These are phyloP conservation scores for Kobus ellipsiprymnus DNA, from an alignment of 2,113 vertebrate genomes.

Conservation along the genomic window DNA sequence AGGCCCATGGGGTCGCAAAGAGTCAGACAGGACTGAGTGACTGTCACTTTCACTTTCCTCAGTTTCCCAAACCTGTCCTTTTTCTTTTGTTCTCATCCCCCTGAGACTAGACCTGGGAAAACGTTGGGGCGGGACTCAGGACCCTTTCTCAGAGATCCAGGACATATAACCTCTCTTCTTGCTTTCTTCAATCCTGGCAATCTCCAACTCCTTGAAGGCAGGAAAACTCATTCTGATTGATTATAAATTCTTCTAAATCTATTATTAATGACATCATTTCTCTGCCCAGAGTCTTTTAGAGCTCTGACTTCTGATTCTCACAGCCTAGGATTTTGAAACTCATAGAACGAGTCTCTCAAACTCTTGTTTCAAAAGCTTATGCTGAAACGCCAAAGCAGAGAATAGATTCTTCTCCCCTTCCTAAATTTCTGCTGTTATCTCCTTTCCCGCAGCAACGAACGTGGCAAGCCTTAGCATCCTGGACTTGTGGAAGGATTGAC, in stretches of 20 bases:
- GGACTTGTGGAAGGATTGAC: not conserved
- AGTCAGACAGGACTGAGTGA: not conserved
- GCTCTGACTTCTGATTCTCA: not conserved
- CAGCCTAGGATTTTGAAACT: not conserved
- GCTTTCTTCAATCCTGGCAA: not conserved
- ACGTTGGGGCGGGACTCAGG: not conserved
- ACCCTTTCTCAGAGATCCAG: not conserved
- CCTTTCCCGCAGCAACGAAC: not conserved
- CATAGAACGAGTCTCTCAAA: not conserved
- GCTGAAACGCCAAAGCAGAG: not conserved
- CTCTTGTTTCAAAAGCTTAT: not conserved
- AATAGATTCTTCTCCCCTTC: not conserved
- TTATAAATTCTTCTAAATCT: constrained; percentile 10
- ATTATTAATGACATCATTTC: constrained; percentile 7
- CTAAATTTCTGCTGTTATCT: not conserved
- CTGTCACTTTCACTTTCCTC: not conserved
- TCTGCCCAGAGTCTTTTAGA: not conserved
- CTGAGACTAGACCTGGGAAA: not conserved
- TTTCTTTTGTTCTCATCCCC: not conserved
- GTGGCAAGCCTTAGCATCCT: not conserved
- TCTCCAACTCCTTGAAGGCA: not conserved
- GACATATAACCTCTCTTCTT: not conserved
- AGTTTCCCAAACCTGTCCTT: not conserved
- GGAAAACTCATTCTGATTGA: not conserved
- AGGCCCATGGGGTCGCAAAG: not conserved